phyloP scores from a whole-genome alignment of 2,797 vertebrate species.

The Fratercula arctica region DNA sequence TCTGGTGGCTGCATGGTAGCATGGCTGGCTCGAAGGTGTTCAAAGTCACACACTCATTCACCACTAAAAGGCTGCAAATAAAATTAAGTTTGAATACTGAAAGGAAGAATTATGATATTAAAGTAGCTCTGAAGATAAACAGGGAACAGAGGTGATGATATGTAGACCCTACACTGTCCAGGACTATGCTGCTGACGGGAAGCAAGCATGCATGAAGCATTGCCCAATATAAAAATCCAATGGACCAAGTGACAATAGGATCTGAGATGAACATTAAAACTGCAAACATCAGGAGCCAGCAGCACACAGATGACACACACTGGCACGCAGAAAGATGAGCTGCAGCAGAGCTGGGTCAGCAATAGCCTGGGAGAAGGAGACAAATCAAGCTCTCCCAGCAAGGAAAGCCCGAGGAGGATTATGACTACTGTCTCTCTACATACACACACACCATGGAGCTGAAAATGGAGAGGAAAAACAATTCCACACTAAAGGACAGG shows the following conservation, averaged over 20 bases:
- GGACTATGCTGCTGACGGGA: neutral
- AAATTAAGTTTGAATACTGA: neutral
- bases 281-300: neutral
- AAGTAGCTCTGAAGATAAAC: neutral
- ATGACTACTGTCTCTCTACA: neutral
- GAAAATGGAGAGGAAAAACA: neutral
- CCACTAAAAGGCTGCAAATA: neutral
- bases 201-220: neutral
- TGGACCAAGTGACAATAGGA: neutral
- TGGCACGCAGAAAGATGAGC: neutral
- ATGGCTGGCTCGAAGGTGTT: fast-evolving
- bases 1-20: neutral
- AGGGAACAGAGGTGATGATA: neutral
- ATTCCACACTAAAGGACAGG: neutral
- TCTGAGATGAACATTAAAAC: fast-evolving
- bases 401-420: neutral
- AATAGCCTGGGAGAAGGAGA: neutral
- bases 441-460: fast-evolving
- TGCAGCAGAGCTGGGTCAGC: neutral
- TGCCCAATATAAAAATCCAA: neutral
- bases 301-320: neutral
- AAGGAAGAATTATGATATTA: neutral
- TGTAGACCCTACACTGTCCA: fast-evolving
- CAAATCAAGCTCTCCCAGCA: neutral
- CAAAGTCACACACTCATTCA: neutral